phyloP scores from a whole-genome alignment of 2,113 vertebrate genomes.

The Spermophilus dauricus region DNA sequence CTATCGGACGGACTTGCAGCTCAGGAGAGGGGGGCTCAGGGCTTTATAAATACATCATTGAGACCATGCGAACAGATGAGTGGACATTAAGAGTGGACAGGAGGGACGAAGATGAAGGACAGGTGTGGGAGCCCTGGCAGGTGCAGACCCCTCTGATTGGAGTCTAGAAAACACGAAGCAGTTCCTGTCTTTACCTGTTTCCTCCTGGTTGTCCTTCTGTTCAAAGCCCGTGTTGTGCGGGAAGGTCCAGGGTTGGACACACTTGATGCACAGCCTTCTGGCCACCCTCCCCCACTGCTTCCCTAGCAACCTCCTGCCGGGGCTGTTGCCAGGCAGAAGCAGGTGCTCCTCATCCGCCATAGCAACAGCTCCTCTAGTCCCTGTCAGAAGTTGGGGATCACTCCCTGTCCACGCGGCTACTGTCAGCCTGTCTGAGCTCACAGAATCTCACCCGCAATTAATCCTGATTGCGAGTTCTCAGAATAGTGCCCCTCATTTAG shows the following conservation, averaged over 20 bases:
- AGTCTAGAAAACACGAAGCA: too few relatives aligned
- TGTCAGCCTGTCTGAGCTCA: neutral
- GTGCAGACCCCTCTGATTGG: rapidly evolving
- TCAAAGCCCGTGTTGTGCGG: neutral
- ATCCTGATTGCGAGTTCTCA: constrained; percentile 15
- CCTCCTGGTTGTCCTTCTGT: neutral
- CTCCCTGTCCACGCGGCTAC: constrained; percentile 39
- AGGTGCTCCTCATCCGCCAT: neutral
- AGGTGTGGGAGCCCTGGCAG: rapidly evolving
- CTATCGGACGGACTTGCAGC: neutral
- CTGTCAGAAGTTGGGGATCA: neutral
- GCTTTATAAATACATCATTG: neutral
- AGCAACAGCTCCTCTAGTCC: neutral
- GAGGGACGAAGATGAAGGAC: neutral
- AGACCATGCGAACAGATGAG: neutral
- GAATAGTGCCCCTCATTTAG: neutral
- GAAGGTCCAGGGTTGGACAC: neutral
- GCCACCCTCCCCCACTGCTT: neutral
- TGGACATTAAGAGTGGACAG: too few relatives aligned
- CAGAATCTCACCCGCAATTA: neutral
- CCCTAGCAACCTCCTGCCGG: constrained; percentile 1
- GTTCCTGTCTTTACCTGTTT: neutral
- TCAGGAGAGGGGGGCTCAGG: neutral
- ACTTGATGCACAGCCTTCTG: neutral
- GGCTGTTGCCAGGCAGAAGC: neutral